These are phyloP conservation scores for Cercocebus atys DNA, from an alignment of 2,113 vertebrate species.

Conservation along the genomic window DNA sequence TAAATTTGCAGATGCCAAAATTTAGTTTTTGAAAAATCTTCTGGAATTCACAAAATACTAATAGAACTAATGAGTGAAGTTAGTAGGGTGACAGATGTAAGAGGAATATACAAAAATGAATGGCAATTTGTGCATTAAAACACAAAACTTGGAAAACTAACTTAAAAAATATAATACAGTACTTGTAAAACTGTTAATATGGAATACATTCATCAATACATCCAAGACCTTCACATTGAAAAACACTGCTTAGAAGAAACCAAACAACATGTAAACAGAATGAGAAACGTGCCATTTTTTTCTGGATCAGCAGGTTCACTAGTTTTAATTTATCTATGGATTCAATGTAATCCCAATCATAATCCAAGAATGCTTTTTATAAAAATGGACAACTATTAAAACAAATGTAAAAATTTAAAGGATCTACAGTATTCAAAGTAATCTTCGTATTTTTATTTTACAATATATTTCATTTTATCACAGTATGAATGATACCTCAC, in stretches of 20 bases:
- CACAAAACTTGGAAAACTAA: not conserved
- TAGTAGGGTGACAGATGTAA: not conserved
- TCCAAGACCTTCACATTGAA: not conserved
- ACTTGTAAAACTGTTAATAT: not conserved
- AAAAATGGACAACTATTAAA: not conserved
- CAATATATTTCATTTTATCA: no score
- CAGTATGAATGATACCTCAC: no score
- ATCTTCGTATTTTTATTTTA: no score
- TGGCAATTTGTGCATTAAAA: not conserved
- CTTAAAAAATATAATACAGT: not conserved
- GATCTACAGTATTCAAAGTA: not conserved
- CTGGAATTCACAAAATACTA: not conserved
- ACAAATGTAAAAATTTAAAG: not conserved
- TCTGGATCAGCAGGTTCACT: accelerated
- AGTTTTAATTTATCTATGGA: not conserved
- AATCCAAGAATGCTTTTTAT: not conserved
- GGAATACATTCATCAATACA: not conserved
- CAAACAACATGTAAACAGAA: not conserved
- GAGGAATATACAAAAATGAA: not conserved
- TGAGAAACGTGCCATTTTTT: not conserved
- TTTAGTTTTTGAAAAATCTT: not conserved
- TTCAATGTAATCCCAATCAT: not conserved
- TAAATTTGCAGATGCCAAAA: not conserved
- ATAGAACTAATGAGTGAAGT: not conserved
- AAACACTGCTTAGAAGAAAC: not conserved